A percentile compares a stretch with the other conserved stretches of the same genome.
These are phyloP conservation scores for Boloria selene DNA, from an alignment of 2,888 invertebrate species.

Conservation along the genomic window DNA sequence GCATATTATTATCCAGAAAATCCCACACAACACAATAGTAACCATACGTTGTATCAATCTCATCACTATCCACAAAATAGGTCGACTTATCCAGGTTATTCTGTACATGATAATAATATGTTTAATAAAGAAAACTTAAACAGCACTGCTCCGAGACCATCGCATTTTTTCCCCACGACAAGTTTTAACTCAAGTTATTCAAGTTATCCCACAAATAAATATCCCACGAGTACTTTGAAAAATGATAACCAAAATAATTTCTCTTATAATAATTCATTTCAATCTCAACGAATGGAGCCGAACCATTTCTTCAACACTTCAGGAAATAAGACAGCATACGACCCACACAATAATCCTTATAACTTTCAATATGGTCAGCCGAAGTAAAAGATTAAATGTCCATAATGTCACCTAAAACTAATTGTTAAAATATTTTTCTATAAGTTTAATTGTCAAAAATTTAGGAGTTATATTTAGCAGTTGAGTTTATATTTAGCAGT, in stretches of 20 bases:
- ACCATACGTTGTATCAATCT: not conserved
- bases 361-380: conserved; percentile 43
- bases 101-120: not conserved
- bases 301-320: conserved; percentile 27
- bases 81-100: not conserved
- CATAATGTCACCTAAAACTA: too few relatives aligned
- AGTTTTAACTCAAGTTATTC: not conserved
- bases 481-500: too few relatives aligned
- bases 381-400: not conserved
- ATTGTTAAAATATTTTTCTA: too few relatives aligned
- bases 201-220: conserved; percentile 4
- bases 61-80: not conserved
- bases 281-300: conserved; percentile 21
- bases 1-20: conserved; percentile 7
- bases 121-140: too few relatives aligned
- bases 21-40: not conserved
- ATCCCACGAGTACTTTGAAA: not conserved
- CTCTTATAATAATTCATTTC: conserved; percentile 13
- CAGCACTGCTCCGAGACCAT: not conserved
- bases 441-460: too few relatives aligned
- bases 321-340: conserved; percentile 36
- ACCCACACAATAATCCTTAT: conserved; percentile 49
- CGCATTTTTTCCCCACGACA: not conserved
- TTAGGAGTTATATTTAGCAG: too few relatives aligned
- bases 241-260: conserved; percentile 20